A percentile compares a stretch with the other conserved stretches of the same genome.
Conservation (phyloP, 2,888 invertebrate genomes). For the Apotomis capreana region DNA sequence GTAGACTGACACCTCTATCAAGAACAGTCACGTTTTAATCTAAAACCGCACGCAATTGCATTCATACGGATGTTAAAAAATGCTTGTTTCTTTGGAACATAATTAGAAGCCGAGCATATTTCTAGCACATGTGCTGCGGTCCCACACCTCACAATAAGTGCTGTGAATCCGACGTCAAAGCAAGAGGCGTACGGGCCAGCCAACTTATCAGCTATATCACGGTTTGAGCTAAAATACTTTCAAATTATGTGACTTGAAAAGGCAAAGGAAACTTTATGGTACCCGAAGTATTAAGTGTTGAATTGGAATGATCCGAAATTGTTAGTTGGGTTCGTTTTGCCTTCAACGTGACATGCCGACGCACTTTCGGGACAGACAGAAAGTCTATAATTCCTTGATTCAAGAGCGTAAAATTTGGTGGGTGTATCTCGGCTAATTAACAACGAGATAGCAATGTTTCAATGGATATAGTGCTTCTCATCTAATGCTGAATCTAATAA, state of each 20-base stretch:
- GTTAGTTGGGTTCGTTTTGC: background rate
- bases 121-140: slow-evolving; percentile 39
- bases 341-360: background rate
- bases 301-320: background rate
- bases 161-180: slow-evolving; percentile 30
- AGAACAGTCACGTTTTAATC: slow-evolving; percentile 21
- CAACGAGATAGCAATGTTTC: slow-evolving; percentile 8
- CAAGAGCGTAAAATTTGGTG: slow-evolving; percentile 9
- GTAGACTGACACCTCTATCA: slow-evolving; percentile 8
- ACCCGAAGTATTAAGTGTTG: too few relatives aligned
- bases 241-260: background rate
- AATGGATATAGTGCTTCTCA: background rate
- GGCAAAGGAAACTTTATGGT: background rate
- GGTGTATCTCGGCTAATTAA: slow-evolving; percentile 14
- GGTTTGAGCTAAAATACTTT: background rate
- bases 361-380: background rate
- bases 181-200: slow-evolving; percentile 12
- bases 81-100: slow-evolving; percentile 19
- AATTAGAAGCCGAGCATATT: slow-evolving; percentile 34
- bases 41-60: slow-evolving; percentile 32
- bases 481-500: background rate
- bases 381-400: slow-evolving; percentile 8
- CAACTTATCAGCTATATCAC: slow-evolving; percentile 6
- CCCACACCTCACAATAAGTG: slow-evolving; percentile 37
- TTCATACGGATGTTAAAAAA: slow-evolving; percentile 31